These are phyloP conservation scores for Eleginops maclovinus DNA, from an alignment of 2,113 vertebrate genomes.

Conservation along the genomic window DNA sequence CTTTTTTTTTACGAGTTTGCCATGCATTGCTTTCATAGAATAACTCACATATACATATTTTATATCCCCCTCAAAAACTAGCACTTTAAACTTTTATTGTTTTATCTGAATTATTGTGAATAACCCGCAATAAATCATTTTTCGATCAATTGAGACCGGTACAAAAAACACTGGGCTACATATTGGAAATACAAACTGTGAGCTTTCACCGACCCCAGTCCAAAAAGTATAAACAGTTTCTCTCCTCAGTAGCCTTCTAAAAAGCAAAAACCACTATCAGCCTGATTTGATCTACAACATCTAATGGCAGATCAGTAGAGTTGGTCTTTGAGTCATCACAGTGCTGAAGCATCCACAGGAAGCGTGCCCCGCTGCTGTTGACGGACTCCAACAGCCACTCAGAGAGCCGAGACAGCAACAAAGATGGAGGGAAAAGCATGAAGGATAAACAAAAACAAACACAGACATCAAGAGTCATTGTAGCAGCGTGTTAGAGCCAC, in stretches of 20 bases:
- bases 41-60: no score
- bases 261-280: neutral
- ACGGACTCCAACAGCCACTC: slow-evolving; percentile 57
- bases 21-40: no score
- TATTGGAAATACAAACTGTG: neutral
- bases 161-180: neutral
- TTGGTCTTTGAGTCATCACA: slow-evolving; percentile 23
- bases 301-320: slow-evolving; percentile 27
- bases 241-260: neutral
- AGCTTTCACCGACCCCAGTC: neutral
- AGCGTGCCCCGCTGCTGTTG: slow-evolving; percentile 40
- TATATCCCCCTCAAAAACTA: no score
- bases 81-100: no score
- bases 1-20: no score
- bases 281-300: slow-evolving; percentile 7
- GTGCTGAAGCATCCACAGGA: slow-evolving; percentile 38
- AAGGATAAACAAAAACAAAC: slow-evolving; percentile 75
- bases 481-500: slow-evolving; percentile 66
- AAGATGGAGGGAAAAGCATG: slow-evolving; percentile 38
- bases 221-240: neutral
- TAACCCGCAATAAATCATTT: neutral
- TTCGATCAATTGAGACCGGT: neutral
- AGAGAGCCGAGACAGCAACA: slow-evolving; percentile 42
- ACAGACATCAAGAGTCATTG: slow-evolving; percentile 77
- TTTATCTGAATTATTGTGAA: no score